phyloP scores from a whole-genome alignment of 2,113 vertebrate genomes.

The Phodopus roborovskii region DNA sequence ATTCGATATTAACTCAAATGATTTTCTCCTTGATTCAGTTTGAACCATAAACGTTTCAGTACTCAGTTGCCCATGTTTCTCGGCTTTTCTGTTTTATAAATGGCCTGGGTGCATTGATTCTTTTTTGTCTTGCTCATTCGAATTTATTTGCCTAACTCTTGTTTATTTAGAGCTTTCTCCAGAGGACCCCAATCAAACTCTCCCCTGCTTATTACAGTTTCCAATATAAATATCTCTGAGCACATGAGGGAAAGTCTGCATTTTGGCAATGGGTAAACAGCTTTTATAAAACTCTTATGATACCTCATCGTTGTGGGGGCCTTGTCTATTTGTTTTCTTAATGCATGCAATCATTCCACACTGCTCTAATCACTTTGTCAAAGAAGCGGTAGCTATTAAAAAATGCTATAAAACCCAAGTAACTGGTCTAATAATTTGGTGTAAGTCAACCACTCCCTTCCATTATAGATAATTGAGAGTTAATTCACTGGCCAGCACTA shows the following conservation, averaged over 20 bases:
- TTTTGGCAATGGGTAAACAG: conserved; percentile 8
- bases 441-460: not conserved
- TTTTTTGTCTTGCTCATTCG: not conserved
- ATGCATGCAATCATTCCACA: not conserved
- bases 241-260: not conserved
- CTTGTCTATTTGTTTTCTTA: conserved; percentile 35
- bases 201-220: not conserved
- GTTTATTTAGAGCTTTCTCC: not conserved
- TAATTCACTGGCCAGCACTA: conserved; percentile 11
- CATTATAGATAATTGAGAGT: not conserved
- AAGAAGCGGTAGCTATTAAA: not conserved
- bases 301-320: not conserved
- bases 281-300: not conserved
- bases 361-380: not conserved
- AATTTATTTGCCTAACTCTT: not conserved
- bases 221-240: not conserved
- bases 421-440: not conserved
- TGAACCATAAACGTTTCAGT: conserved; percentile 8
- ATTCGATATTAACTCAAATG: not conserved
- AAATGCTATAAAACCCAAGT: not conserved
- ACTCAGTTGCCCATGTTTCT: not conserved
- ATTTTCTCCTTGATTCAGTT: not conserved
- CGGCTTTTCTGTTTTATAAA: not conserved
- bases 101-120: not conserved
- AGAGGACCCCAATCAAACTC: conserved; percentile 1